Evolutionary conservation across 2,797 vertebrate genomes (phyloP), one percentile per base, ranked within the genome.

Genomic region (Danio kyathit): DNA sequence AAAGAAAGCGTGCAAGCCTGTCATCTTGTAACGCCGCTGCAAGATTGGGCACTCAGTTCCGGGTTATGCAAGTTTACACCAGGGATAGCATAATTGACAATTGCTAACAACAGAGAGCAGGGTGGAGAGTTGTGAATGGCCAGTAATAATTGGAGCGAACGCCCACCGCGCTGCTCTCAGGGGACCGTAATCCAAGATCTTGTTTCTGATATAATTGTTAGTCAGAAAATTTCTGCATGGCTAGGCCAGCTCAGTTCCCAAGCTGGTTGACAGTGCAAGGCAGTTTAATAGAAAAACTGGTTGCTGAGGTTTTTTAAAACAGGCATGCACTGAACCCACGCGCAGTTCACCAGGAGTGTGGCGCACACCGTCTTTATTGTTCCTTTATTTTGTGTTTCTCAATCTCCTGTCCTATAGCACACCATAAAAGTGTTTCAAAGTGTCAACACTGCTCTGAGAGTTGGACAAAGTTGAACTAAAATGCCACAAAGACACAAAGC

Each of bases 141-240:
- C 94, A 90, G 93, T 94, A 93, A 94, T 95, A 94, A 95, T 94
- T 94, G 94, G 93, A 93, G 93, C 92, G 92, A 93, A 95, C 93
- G 91, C 93, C 93, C 92, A 94, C 94, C 91, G 92, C 89, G 92
- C 93, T 86, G 83, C 87, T 92, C 93, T 90, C 94, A 7, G 79
- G 94, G 92, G 94, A 94, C 89, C 85, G 90, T 94, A 95, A 95
- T 95, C 94, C 93, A 91, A 95, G 94, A 95, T 95, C 92, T 93
- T 94, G 93, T 95, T 95, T 94, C 94, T 95, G 94, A 95, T 95
- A 95, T 95, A 95, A 95, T 95, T 95, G 94, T 95, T 95, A 95
- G 94, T 95, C 94, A 94, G 94, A 95, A 93, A 95, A 94, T 94
- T 94, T 95, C 94, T 94, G 94, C 94, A 94, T 94, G 93, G 89